Evolutionary conservation across 1,140 invertebrate genomes (phyloP).

Genomic region (Brachionus sp.): DNA sequence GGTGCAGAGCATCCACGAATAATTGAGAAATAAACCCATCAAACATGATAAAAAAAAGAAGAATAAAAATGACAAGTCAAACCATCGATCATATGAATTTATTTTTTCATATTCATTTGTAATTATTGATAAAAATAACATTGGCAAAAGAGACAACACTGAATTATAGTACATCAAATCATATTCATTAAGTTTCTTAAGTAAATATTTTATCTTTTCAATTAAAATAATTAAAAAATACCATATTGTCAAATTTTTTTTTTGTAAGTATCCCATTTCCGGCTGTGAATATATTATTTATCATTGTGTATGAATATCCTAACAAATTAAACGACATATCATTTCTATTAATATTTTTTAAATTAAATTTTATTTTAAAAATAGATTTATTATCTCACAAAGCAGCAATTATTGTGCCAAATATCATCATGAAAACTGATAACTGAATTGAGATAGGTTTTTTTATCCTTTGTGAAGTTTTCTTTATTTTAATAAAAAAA

Average conservation of each 20-base stretch:
- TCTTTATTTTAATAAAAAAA: background rate
- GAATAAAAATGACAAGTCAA: background rate
- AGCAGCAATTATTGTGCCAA: slow-evolving; percentile 72
- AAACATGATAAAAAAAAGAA: slow-evolving; percentile 80
- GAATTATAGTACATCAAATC: background rate
- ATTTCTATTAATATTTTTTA: slow-evolving; percentile 62
- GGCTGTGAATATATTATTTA: slow-evolving; percentile 83
- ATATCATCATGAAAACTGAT: slow-evolving; percentile 92
- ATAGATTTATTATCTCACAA: slow-evolving; percentile 52
- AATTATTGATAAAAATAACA: slow-evolving; percentile 51
- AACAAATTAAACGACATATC: slow-evolving; percentile 85
- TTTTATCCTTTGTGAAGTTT: slow-evolving; percentile 54
- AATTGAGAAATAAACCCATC: slow-evolving; percentile 93
- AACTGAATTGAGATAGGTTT: slow-evolving; percentile 66
- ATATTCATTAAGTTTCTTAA: background rate
- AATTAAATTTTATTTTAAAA: slow-evolving; percentile 50
- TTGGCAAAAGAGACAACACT: slow-evolving; percentile 73
- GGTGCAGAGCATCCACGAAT: slow-evolving; percentile 90
- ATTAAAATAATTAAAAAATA: slow-evolving; percentile 89
- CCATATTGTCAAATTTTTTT: slow-evolving; percentile 84
- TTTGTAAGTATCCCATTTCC: slow-evolving; percentile 94
- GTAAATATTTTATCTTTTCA: slow-evolving; percentile 61
- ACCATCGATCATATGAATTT: background rate
- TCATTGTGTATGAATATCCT: slow-evolving; percentile 83
- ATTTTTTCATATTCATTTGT: background rate